Percentiles rank a stretch among this genome's conserved stretches.
Evolutionary conservation across 2,113 vertebrate genomes (phyloP).

Genomic region (Sphaerodactylus townsendi): DNA sequence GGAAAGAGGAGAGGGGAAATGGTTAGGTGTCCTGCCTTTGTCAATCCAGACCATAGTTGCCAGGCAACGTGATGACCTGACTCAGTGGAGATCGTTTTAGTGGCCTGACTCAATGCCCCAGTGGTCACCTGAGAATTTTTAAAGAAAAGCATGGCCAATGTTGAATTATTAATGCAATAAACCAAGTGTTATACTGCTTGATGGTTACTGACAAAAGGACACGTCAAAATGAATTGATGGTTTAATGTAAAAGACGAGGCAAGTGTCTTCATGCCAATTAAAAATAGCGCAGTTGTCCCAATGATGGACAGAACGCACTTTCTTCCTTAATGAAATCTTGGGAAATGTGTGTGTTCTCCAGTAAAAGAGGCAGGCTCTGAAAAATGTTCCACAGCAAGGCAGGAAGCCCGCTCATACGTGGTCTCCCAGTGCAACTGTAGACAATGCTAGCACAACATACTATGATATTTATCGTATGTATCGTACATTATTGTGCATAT

Average conservation of each 20-base stretch:
- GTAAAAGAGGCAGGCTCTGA: not conserved
- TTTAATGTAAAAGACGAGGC: slow-evolving; percentile 14
- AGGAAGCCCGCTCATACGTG: not conserved
- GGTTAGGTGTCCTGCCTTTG: slow-evolving; percentile 82
- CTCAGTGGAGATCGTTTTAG: slow-evolving; percentile 57
- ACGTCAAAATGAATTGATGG: not conserved
- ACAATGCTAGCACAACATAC: not conserved
- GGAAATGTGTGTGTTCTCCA: not conserved
- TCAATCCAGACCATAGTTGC: slow-evolving; percentile 79
- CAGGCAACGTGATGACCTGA: slow-evolving; percentile 83
- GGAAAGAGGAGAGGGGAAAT: slow-evolving; percentile 48
- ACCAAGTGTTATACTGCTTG: not conserved
- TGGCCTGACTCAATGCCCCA: slow-evolving; percentile 64
- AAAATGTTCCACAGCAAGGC: not conserved
- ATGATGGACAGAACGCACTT: not conserved
- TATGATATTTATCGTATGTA: too few species aligned
- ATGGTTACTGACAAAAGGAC: slow-evolving; percentile 5
- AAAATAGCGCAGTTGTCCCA: not conserved
- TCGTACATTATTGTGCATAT: too few species aligned
- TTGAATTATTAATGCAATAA: slow-evolving; percentile 44
- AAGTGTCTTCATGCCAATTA: not conserved
- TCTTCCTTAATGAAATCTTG: slow-evolving; percentile 4
- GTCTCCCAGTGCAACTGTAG: fast-evolving
- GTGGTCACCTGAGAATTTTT: slow-evolving; percentile 67
- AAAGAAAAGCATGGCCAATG: slow-evolving; percentile 32